Conservation (phyloP, 2,888 invertebrate genomes). For the Synanthedon myopaeformis region DNA sequence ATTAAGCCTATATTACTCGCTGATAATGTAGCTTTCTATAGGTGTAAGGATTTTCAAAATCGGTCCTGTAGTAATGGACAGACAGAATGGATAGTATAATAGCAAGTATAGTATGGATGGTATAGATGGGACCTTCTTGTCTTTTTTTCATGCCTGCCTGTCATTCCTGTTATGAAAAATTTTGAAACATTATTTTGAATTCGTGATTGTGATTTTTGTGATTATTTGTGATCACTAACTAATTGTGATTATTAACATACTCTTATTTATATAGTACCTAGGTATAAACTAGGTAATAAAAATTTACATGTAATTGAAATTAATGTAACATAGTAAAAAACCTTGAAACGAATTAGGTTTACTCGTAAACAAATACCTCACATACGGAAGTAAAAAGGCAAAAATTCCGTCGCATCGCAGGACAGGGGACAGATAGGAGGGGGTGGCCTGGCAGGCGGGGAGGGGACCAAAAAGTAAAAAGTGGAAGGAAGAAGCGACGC, state of each 20-base stretch:
- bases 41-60: no score
- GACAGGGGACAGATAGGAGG: slow-evolving; percentile 22
- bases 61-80: no score
- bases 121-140: not conserved
- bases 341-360: not conserved
- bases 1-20: no score
- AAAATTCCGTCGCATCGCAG: slow-evolving; percentile 28
- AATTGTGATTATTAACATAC: not conserved
- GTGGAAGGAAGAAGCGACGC: slow-evolving; percentile 39
- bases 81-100: not conserved
- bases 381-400: slow-evolving; percentile 15
- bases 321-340: no score
- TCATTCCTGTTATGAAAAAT: no score
- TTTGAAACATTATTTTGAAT: no score
- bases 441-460: slow-evolving; percentile 15
- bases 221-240: not conserved
- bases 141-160: no score
- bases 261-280: not conserved
- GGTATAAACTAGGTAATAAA: not conserved
- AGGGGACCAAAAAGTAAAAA: slow-evolving; percentile 51
- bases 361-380: not conserved
- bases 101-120: not conserved
- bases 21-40: no score
- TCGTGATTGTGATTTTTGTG: no score
- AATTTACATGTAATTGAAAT: not conserved